These are phyloP conservation scores for Archips crataeganus DNA, from an alignment of 2,888 invertebrate genomes.

Conservation along the genomic window DNA sequence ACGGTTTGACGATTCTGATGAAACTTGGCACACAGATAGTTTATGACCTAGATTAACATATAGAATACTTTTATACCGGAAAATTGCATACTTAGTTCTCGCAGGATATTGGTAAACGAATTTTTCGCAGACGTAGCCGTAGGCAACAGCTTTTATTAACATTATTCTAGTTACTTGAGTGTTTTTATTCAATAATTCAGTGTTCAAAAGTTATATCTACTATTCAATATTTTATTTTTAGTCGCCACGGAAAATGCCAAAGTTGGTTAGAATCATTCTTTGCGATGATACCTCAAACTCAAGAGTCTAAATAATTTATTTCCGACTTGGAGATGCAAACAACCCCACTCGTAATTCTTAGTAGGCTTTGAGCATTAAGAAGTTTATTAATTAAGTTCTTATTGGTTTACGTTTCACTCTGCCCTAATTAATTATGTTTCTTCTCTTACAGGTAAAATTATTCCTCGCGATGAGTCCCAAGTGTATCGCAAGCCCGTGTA, in stretches of 20 bases:
- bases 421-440: constrained; percentile 49
- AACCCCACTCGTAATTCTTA: constrained; percentile 34
- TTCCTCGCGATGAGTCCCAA: background rate
- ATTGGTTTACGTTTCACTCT: constrained; percentile 18
- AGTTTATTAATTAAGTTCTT: constrained; percentile 39
- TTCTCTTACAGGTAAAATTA: constrained; percentile 70
- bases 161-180: too few species aligned
- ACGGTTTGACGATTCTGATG: too few species aligned
- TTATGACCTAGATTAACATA: too few species aligned
- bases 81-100: too few species aligned
- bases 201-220: too few species aligned
- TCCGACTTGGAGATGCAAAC: constrained; percentile 28
- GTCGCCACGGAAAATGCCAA: background rate
- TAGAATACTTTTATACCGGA: too few species aligned
- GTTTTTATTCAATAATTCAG: too few species aligned
- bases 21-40: too few species aligned
- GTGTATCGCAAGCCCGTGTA: constrained; percentile 4
- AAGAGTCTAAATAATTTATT: constrained; percentile 27
- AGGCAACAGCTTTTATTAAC: too few species aligned
- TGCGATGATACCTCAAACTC: background rate
- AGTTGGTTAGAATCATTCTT: constrained; percentile 5
- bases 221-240: background rate
- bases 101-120: too few species aligned
- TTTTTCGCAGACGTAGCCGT: too few species aligned
- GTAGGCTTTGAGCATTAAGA: constrained; percentile 32